Conservation (phyloP, 2,888 invertebrate genomes). For the Platycnemis pennipes region DNA sequence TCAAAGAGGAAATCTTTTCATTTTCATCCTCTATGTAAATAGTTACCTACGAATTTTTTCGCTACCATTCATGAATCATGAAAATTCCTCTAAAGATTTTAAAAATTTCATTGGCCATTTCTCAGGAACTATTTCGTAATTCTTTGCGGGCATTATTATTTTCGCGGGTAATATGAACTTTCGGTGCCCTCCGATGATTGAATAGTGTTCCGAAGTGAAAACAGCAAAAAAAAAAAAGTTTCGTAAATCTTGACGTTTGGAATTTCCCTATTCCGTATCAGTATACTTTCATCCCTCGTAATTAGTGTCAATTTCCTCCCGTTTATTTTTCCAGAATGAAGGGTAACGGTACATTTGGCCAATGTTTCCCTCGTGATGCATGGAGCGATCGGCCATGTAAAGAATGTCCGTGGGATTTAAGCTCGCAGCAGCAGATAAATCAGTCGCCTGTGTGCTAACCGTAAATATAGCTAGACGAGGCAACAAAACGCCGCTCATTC, state of each 20-base stretch:
- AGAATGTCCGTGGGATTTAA: neutral
- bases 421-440: constrained; percentile 4
- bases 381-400: neutral
- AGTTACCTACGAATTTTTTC: too few species aligned
- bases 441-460: neutral
- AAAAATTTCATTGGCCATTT: too few species aligned
- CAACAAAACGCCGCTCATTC: neutral
- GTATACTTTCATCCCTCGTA: neutral
- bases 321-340: neutral
- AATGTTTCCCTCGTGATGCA: neutral
- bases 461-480: constrained; percentile 15
- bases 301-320: neutral
- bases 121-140: too few species aligned
- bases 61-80: too few species aligned
- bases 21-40: too few species aligned
- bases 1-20: too few species aligned
- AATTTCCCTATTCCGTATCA: neutral
- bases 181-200: too few species aligned
- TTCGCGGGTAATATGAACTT: too few species aligned
- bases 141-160: too few species aligned
- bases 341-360: neutral
- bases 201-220: too few species aligned
- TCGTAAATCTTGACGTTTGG: neutral
- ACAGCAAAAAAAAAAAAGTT: too few species aligned
- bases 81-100: too few species aligned